Conservation (phyloP, 1,140 invertebrate species). For the Cydia fagiglandana region DNA sequence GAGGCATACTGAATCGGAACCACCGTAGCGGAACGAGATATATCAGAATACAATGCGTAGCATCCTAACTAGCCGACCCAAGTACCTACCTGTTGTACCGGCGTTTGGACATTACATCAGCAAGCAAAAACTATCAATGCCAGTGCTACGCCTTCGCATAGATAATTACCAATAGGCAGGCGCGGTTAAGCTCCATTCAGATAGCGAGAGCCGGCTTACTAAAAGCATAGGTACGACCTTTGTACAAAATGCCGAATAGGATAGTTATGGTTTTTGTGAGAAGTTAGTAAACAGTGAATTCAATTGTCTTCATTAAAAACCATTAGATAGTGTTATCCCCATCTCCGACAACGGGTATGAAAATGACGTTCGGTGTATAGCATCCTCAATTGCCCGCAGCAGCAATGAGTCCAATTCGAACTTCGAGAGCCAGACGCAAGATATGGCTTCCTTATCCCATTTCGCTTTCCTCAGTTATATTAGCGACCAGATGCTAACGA, state of each 20-base stretch:
- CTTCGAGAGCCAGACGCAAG: constrained; percentile 39
- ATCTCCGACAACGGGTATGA: background rate
- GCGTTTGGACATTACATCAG: constrained; percentile 51
- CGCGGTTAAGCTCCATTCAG: constrained; percentile 38
- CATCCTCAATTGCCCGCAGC: constrained; percentile 37
- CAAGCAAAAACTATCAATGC: constrained; percentile 59
- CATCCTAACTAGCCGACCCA: background rate
- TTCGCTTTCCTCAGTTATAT: constrained; percentile 54
- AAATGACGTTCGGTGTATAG: constrained; percentile 15
- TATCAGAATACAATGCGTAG: constrained; percentile 55
- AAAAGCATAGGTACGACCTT: no score
- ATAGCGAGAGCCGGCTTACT: background rate
- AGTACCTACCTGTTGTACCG: constrained; percentile 37
- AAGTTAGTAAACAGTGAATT: background rate
- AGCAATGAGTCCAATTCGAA: constrained; percentile 31
- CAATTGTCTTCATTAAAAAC: background rate
- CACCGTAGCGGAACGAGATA: constrained; percentile 57
- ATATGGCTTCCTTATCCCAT: constrained; percentile 52
- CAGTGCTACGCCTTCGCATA: constrained; percentile 49
- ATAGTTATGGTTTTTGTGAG: background rate
- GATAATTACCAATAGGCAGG: constrained; percentile 33
- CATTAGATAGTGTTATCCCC: background rate
- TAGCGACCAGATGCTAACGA: constrained; percentile 55
- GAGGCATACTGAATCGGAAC: constrained; percentile 12
- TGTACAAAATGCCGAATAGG: no score